Percentiles rank a stretch among this genome's conserved stretches.
Conservation (phyloP, 2,797 vertebrate genomes). For the Galago senegalensis region DNA sequence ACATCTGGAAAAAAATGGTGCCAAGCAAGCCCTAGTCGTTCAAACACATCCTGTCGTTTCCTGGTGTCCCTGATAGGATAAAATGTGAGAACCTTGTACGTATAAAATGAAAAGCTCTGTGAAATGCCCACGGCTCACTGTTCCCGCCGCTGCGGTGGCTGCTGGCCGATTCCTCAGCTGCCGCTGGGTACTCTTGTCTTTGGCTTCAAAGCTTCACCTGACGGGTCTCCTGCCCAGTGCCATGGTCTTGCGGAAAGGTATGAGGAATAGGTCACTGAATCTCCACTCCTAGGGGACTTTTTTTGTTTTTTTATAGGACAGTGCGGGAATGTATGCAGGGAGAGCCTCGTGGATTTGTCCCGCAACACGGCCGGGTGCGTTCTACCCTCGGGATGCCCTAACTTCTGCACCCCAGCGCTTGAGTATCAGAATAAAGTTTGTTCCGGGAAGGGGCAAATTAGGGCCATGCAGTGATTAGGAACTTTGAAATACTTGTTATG, state of each 20-base stretch:
- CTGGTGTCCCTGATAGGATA: background rate
- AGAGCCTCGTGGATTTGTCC: background rate
- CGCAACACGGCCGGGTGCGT: background rate
- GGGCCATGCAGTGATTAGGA: background rate
- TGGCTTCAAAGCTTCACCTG: background rate
- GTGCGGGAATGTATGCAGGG: background rate
- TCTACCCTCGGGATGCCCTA: background rate
- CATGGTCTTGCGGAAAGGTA: background rate
- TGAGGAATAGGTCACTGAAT: background rate
- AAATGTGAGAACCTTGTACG: background rate
- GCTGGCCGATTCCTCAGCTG: background rate
- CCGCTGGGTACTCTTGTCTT: background rate
- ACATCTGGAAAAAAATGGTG: background rate
- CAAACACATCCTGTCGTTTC: background rate
- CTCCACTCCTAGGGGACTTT: background rate
- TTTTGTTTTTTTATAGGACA: no score
- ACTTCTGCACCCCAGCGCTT: background rate
- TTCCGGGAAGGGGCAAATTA: background rate
- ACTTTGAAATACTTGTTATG: background rate
- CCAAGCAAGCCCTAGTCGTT: background rate
- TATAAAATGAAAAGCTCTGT: background rate
- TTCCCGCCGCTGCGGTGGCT: background rate
- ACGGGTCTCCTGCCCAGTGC: background rate
- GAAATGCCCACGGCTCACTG: background rate
- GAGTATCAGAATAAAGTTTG: background rate